Percentiles rank a stretch among this genome's conserved stretches.
phyloP scores from a whole-genome alignment of 2,797 vertebrate species.

The Manis javanica region DNA sequence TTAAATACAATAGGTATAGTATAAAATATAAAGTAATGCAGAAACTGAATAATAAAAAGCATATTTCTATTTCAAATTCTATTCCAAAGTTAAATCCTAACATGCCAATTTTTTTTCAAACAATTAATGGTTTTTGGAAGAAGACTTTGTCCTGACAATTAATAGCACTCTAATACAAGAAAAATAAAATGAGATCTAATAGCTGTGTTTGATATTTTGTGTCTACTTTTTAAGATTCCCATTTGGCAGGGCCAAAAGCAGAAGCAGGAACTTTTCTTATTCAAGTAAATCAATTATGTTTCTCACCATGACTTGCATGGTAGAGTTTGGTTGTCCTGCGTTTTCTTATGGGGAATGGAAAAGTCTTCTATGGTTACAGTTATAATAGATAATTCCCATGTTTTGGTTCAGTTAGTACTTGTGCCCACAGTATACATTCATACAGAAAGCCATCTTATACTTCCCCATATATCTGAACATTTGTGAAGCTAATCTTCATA shows the following conservation, averaged over 20 bases:
- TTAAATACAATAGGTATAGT: neutral
- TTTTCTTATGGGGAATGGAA: neutral
- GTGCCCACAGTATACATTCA: neutral
- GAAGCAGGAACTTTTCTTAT: neutral
- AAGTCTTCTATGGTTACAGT: neutral
- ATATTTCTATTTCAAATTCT: neutral
- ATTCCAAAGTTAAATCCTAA: constrained; percentile 41
- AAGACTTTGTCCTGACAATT: constrained; percentile 27
- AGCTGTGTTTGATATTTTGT: neutral
- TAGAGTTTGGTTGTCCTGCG: neutral
- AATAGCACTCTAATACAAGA: constrained; percentile 18
- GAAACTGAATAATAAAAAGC: constrained; percentile 19
- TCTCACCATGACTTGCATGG: neutral
- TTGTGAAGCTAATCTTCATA: neutral
- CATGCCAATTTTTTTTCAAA: neutral
- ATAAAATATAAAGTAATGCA: constrained; percentile 35
- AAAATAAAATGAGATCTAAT: constrained; percentile 40
- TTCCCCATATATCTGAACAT: neutral
- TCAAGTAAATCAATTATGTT: neutral
- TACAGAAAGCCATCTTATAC: neutral
- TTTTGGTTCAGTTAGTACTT: neutral
- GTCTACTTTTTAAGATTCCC: constrained; percentile 39
- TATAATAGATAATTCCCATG: neutral
- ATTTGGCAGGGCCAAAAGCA: neutral
- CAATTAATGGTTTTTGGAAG: neutral